These are phyloP conservation scores for Caenorhabditis tropicalis DNA, from an alignment of 1,140 invertebrate species.

Conservation along the genomic window DNA sequence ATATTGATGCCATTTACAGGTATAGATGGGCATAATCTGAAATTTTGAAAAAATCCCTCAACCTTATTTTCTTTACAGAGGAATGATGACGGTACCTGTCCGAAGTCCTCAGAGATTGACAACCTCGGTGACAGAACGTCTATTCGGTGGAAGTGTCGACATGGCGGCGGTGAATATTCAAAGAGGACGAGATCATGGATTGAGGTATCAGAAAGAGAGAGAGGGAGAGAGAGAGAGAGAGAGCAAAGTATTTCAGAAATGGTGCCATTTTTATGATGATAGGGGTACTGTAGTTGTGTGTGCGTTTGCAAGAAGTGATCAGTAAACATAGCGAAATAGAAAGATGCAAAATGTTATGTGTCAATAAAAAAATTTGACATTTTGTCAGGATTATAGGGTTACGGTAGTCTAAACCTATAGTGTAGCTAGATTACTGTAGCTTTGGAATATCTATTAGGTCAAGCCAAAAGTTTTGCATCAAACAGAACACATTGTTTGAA, in stretches of 20 bases:
- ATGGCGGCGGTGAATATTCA: slow-evolving; percentile 76
- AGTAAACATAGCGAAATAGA: no score
- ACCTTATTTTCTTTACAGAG: slow-evolving; percentile 30
- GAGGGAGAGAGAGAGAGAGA: no score
- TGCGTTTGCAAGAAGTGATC: no score
- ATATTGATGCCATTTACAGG: slow-evolving; percentile 50
- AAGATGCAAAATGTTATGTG: no score
- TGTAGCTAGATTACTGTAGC: no score
- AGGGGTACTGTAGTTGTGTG: not conserved
- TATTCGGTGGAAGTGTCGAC: slow-evolving; percentile 74
- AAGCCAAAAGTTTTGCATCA: no score
- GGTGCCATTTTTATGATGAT: not conserved
- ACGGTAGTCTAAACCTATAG: no score
- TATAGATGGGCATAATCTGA: no score
- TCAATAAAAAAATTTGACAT: no score
- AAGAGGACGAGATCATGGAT: slow-evolving; percentile 83
- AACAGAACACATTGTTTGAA: no score
- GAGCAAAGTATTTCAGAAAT: not conserved
- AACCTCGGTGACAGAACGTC: slow-evolving; percentile 55
- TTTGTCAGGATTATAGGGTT: no score
- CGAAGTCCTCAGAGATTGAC: slow-evolving; percentile 57
- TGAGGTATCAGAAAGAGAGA: not conserved
- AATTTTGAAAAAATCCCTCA: not conserved
- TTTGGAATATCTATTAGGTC: no score
- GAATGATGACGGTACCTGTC: slow-evolving; percentile 52